Percentiles rank a stretch among this genome's conserved stretches.
These are phyloP conservation scores for Pelosia muscerda DNA, from an alignment of 2,888 invertebrate species.

Conservation along the genomic window DNA sequence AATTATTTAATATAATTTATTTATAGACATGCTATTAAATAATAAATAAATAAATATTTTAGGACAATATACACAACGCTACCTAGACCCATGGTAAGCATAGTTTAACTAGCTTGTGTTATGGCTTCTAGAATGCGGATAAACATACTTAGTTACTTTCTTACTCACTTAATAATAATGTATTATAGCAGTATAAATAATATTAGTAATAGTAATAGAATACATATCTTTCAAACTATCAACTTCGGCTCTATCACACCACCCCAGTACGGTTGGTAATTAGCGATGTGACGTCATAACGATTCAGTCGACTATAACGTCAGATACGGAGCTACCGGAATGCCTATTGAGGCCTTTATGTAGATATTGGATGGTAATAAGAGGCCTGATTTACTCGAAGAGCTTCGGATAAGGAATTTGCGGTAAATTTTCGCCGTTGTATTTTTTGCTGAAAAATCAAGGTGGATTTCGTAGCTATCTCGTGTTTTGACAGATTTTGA, in stretches of 20 bases:
- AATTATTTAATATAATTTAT: no score
- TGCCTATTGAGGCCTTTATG: slow-evolving; percentile 27
- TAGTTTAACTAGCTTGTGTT: no score
- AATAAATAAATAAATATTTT: no score
- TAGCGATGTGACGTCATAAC: slow-evolving; percentile 45
- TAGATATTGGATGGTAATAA: slow-evolving; percentile 47
- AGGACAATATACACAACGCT: no score
- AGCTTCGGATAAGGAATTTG: slow-evolving; percentile 29
- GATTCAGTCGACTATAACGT: slow-evolving; percentile 46
- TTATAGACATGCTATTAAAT: no score
- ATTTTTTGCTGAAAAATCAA: slow-evolving; percentile 20
- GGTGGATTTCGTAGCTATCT: slow-evolving; percentile 8
- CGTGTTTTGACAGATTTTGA: slow-evolving; percentile 8
- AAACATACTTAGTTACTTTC: no score
- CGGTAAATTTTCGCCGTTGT: slow-evolving; percentile 17
- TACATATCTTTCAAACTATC: slow-evolving; percentile 7
- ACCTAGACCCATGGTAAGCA: no score
- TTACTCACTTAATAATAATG: no score
- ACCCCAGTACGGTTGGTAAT: slow-evolving; percentile 37
- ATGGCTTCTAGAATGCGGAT: no score
- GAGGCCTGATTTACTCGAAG: slow-evolving; percentile 40
- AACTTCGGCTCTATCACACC: slow-evolving; percentile 12
- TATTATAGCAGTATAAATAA: no score
- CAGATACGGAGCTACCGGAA: slow-evolving; percentile 46
- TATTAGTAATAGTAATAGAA: no score